Evolutionary conservation across 2,797 vertebrate species (phyloP).

Genomic region (Urophycis tenuis): DNA sequence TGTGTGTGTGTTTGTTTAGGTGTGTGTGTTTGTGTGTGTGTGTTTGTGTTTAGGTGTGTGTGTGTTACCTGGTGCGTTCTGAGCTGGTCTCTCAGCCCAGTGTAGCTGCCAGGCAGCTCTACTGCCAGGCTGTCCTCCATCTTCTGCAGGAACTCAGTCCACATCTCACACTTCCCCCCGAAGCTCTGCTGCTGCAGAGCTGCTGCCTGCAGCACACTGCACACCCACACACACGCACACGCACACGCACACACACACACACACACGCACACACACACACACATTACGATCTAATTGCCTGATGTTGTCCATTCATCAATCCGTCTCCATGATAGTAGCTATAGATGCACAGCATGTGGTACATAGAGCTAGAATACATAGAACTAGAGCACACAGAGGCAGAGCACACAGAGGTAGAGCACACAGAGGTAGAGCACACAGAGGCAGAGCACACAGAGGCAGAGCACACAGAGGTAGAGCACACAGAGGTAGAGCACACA

Average conservation of each 20-base stretch:
- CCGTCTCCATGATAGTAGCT: too few relatives aligned
- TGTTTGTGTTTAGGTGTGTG: slow-evolving; percentile 7
- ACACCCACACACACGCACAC: slow-evolving; percentile 15
- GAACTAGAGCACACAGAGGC: too few relatives aligned
- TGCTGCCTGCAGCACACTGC: slow-evolving; percentile 73
- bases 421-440: too few relatives aligned
- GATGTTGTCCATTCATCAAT: too few relatives aligned
- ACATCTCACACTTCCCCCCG: slow-evolving; percentile 79
- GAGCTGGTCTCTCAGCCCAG: slow-evolving; percentile 77
- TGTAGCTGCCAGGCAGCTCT: slow-evolving; percentile 65
- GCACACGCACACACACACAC: not conserved
- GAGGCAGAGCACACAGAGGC: too few relatives aligned
- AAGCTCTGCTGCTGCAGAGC: slow-evolving; percentile 72
- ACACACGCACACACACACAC: not conserved
- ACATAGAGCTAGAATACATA: too few relatives aligned
- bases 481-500: too few relatives aligned
- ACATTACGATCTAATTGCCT: too few relatives aligned
- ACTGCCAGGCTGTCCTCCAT: slow-evolving; percentile 73
- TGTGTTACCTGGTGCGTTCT: slow-evolving; percentile 76
- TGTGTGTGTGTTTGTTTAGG: not conserved
- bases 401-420: too few relatives aligned
- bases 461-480: too few relatives aligned
- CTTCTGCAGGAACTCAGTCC: slow-evolving; percentile 80
- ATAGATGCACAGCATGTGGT: too few relatives aligned
- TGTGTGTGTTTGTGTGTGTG: slow-evolving; percentile 13